These are phyloP conservation scores for Ceratotherium simum DNA, from an alignment of 2,113 vertebrate species.

Conservation along the genomic window DNA sequence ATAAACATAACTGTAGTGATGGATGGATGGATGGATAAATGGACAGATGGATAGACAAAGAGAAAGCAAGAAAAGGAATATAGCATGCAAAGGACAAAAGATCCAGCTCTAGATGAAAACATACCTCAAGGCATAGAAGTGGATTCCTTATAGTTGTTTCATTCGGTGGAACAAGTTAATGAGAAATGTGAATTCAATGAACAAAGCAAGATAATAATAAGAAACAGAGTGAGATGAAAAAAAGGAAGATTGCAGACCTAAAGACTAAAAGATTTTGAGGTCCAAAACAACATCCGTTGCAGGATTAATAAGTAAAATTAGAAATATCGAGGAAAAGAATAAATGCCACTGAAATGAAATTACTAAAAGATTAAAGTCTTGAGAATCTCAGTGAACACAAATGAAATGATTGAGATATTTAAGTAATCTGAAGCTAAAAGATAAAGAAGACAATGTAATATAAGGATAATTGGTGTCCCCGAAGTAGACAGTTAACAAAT, in stretches of 20 bases:
- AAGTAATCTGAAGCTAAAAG: neutral
- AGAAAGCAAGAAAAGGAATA: neutral
- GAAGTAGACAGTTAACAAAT: neutral
- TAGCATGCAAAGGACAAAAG: neutral
- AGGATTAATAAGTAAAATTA: conserved; percentile 52
- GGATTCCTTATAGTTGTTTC: neutral
- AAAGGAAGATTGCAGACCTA: neutral
- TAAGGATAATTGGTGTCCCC: conserved; percentile 10
- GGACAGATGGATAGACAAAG: neutral
- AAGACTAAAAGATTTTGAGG: conserved; percentile 15
- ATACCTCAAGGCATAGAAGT: neutral
- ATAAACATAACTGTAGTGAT: neutral
- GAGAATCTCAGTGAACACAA: neutral
- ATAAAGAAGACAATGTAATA: neutral
- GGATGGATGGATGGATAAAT: neutral
- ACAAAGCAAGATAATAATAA: conserved; percentile 49
- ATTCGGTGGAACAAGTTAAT: conserved; percentile 40
- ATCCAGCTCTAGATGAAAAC: conserved; percentile 18
- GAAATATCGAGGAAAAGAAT: conserved; percentile 37
- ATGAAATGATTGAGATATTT: neutral
- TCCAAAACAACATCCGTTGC: neutral
- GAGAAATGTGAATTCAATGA: conserved; percentile 44
- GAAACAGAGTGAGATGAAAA: conserved; percentile 13
- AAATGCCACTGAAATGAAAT: conserved; percentile 49
- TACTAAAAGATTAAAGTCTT: neutral